Percentiles rank a stretch among this genome's conserved stretches.
These are phyloP conservation scores for Ailurus styani DNA, from an alignment of 2,113 vertebrate species.

Conservation along the genomic window DNA sequence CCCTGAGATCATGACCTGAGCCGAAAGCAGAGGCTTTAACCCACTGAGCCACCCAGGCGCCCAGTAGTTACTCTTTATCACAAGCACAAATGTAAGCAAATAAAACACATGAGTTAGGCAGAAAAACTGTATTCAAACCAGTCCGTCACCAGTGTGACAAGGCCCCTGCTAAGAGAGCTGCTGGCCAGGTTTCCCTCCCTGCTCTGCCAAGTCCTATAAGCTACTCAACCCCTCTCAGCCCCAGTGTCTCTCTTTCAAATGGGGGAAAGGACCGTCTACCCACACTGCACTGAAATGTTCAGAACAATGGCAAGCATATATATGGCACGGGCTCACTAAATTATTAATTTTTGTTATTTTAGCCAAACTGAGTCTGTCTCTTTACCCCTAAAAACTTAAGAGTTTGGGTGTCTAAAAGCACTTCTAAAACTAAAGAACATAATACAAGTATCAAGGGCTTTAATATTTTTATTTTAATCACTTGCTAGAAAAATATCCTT, in stretches of 20 bases:
- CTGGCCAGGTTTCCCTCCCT: not conserved
- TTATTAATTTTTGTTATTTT: not conserved
- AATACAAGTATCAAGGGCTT: not conserved
- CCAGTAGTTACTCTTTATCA: not conserved
- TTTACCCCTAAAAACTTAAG: not conserved
- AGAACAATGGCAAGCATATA: not conserved
- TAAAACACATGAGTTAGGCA: not conserved
- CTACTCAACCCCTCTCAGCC: not conserved
- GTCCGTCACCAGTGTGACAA: not conserved
- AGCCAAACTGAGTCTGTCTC: not conserved
- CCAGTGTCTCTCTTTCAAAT: not conserved
- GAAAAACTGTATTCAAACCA: not conserved
- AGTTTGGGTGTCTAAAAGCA: not conserved
- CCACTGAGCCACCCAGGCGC: too few species aligned
- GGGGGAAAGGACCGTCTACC: not conserved
- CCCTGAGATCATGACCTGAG: too few species aligned
- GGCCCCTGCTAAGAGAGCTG: not conserved
- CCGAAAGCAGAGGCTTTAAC: too few species aligned
- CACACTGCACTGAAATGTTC: too few species aligned
- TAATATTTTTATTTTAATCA: not conserved
- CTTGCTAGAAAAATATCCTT: not conserved
- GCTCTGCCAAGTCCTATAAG: not conserved
- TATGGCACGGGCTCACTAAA: not conserved
- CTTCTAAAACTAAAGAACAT: not conserved
- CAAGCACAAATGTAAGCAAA: not conserved